Evolutionary conservation across 92 coral and sea anemone genomes (phyloP).

Genomic region (Pocillopora grandis): DNA sequence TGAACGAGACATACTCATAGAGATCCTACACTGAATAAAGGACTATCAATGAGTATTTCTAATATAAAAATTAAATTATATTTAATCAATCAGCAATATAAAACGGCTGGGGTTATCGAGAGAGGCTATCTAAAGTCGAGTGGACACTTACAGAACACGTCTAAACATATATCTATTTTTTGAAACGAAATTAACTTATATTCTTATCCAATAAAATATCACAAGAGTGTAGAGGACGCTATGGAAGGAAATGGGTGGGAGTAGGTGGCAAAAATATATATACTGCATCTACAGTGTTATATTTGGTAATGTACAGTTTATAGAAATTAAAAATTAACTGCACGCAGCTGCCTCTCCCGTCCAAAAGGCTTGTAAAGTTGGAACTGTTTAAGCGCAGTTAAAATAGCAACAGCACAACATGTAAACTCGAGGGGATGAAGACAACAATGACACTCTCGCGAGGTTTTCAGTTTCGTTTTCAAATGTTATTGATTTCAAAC

Average conservation of each 20-base stretch:
- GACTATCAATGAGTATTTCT: neutral
- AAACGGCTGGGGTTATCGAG: neutral
- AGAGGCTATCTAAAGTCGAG: neutral
- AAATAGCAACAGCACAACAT: neutral
- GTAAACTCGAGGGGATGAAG: neutral
- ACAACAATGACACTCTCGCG: neutral
- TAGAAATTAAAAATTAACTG: conserved; percentile 16
- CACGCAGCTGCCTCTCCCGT: conserved; percentile 5
- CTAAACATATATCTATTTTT: neutral
- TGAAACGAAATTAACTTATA: neutral
- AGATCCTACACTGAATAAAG: neutral
- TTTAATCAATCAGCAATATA: neutral
- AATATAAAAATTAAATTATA: neutral
- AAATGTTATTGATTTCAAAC: neutral
- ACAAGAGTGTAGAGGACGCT: no score
- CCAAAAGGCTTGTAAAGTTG: neutral
- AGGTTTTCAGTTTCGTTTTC: neutral
- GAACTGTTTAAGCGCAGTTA: neutral
- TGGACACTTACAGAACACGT: neutral
- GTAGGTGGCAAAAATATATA: neutral
- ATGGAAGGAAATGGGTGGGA: no score
- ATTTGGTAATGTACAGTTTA: neutral
- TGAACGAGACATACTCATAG: neutral
- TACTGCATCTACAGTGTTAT: neutral
- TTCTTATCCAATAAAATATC: neutral